Evolutionary conservation across 1,140 invertebrate species (phyloP).

Genomic region (Paraescarpia echinospica): DNA sequence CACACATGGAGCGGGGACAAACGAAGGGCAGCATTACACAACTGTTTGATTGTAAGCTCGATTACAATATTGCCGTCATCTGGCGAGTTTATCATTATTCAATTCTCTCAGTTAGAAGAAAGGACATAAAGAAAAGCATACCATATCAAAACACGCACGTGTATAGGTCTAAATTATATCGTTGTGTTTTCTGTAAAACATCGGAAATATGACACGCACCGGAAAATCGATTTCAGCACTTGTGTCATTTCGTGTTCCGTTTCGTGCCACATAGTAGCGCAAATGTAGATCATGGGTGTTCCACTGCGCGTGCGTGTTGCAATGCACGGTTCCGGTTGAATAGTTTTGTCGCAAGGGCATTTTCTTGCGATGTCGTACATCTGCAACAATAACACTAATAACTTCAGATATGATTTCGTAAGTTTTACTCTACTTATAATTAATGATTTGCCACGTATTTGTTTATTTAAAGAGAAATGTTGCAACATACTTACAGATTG

Average conservation of each 20-base stretch:
- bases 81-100: too few species aligned
- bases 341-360: neutral
- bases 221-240: conserved; percentile 52
- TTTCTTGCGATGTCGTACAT: neutral
- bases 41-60: too few species aligned
- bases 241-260: conserved; percentile 88
- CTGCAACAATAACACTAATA: neutral
- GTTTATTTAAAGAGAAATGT: too few species aligned
- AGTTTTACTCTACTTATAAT: neutral
- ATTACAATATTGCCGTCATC: too few species aligned
- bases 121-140: too few species aligned
- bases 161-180: too few species aligned
- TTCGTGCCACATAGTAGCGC: conserved; percentile 99
- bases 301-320: neutral
- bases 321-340: conserved; percentile 9
- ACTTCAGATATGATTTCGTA: neutral
- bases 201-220: neutral
- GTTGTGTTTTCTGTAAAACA: too few species aligned
- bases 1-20: too few species aligned
- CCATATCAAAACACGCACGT: too few species aligned
- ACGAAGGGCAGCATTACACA: too few species aligned
- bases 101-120: too few species aligned
- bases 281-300: conserved; percentile 87
- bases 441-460: neutral
- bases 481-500: conserved; percentile 24